phyloP scores from a whole-genome alignment of 2,888 invertebrate genomes.

The Diarsia dahlii region DNA sequence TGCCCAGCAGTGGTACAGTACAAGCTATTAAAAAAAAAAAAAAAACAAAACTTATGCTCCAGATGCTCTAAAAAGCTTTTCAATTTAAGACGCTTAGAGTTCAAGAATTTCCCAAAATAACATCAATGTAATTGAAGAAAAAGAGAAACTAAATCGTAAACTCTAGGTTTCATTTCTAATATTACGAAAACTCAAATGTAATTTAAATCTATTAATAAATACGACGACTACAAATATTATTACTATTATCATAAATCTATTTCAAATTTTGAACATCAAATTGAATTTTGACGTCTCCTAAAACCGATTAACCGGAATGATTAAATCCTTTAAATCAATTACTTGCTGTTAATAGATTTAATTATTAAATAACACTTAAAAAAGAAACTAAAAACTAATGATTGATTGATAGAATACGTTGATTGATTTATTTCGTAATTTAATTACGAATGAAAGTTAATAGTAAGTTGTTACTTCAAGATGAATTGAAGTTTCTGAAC shows the following conservation, averaged over 20 bases:
- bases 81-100: no score
- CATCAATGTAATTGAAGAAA: background rate
- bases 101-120: background rate
- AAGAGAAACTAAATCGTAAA: background rate
- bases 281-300: background rate
- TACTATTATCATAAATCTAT: background rate
- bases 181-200: background rate
- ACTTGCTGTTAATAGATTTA: background rate
- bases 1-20: no score
- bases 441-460: constrained; percentile 32
- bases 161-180: background rate
- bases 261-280: background rate
- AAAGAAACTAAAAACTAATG: constrained; percentile 5
- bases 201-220: background rate
- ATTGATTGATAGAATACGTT: constrained; percentile 8
- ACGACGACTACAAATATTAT: background rate
- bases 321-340: background rate
- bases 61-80: no score
- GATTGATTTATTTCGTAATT: constrained; percentile 2
- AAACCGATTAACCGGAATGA: background rate
- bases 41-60: no score
- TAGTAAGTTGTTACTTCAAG: background rate
- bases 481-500: background rate
- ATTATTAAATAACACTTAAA: constrained; percentile 9
- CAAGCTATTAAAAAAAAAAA: no score